These are phyloP conservation scores for Drosophila affinis DNA, from an alignment of 2,888 invertebrate genomes.

Conservation along the genomic window DNA sequence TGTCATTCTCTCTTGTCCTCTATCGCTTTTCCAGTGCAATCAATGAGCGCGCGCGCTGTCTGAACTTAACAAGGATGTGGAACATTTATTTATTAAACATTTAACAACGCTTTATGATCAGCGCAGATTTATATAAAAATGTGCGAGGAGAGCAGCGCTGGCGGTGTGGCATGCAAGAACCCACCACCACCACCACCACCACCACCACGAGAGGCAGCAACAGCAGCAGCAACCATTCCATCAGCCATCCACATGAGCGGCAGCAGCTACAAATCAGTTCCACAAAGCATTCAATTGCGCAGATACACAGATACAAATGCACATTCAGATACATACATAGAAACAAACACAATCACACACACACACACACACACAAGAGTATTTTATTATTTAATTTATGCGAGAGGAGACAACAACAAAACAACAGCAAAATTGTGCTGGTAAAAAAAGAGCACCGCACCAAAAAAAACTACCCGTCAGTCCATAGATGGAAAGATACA, in stretches of 20 bases:
- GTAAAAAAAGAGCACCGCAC: slow-evolving; percentile 49
- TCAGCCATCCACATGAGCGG: slow-evolving; percentile 65
- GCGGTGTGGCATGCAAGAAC: slow-evolving; percentile 21
- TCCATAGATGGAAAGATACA: slow-evolving; percentile 41
- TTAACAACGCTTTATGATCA: slow-evolving; percentile 82
- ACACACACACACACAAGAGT: slow-evolving; percentile 40
- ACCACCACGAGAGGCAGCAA: slow-evolving; percentile 55
- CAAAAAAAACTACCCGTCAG: slow-evolving; percentile 22
- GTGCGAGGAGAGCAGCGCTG: slow-evolving; percentile 43
- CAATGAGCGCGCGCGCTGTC: slow-evolving; percentile 54
- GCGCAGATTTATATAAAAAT: slow-evolving; percentile 71
- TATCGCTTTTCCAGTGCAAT: slow-evolving; percentile 52
- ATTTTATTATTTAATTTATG: slow-evolving; percentile 82
- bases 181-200: slow-evolving; percentile 67
- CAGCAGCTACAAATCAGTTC: slow-evolving; percentile 60
- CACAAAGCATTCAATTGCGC: slow-evolving; percentile 62
- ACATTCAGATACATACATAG: slow-evolving; percentile 57
- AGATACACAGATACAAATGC: slow-evolving; percentile 17
- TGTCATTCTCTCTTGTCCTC: background rate
- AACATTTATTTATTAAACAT: slow-evolving; percentile 81
- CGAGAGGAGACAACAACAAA: slow-evolving; percentile 54
- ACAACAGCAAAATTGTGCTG: slow-evolving; percentile 59
- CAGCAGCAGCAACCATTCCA: slow-evolving; percentile 44
- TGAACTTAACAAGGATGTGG: slow-evolving; percentile 79
- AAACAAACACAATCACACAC: slow-evolving; percentile 37